These are phyloP conservation scores for Diadumene lineata DNA, from an alignment of 92 coral and sea anemone species.

Conservation along the genomic window DNA sequence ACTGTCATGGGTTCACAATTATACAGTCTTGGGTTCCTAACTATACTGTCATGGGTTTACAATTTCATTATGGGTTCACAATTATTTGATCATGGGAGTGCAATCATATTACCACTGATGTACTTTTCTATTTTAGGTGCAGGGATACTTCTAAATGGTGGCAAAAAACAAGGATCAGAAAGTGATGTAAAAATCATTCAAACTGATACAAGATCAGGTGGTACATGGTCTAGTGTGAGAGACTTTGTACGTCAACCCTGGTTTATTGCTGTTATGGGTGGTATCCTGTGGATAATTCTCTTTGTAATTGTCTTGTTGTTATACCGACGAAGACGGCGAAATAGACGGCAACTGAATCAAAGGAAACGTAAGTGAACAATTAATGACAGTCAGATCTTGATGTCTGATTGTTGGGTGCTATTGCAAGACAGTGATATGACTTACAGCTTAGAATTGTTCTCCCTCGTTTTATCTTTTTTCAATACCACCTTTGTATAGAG, in stretches of 20 bases:
- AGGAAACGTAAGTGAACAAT: conserved; percentile 16
- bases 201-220: conserved; percentile 35
- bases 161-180: neutral
- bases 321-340: conserved; percentile 63
- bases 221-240: conserved; percentile 75
- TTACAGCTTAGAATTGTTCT: too few relatives aligned
- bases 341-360: conserved; percentile 39
- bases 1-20: too few relatives aligned
- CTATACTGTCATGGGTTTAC: too few relatives aligned
- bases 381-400: too few relatives aligned
- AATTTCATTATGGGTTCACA: too few relatives aligned
- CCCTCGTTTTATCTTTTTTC: too few relatives aligned
- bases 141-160: neutral
- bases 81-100: too few relatives aligned
- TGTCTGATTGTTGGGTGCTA: too few relatives aligned
- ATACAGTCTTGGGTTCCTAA: too few relatives aligned
- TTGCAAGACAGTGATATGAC: too few relatives aligned
- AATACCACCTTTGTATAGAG: too few relatives aligned
- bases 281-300: conserved; percentile 71
- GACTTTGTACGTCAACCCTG: conserved; percentile 81
- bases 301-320: conserved; percentile 67
- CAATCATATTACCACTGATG: too few relatives aligned
- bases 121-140: neutral
- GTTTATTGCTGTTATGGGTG: conserved; percentile 92
- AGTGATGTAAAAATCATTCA: conserved; percentile 53